Evolutionary conservation across 1,140 invertebrate species (phyloP).

Genomic region (Drusus annulatus): DNA sequence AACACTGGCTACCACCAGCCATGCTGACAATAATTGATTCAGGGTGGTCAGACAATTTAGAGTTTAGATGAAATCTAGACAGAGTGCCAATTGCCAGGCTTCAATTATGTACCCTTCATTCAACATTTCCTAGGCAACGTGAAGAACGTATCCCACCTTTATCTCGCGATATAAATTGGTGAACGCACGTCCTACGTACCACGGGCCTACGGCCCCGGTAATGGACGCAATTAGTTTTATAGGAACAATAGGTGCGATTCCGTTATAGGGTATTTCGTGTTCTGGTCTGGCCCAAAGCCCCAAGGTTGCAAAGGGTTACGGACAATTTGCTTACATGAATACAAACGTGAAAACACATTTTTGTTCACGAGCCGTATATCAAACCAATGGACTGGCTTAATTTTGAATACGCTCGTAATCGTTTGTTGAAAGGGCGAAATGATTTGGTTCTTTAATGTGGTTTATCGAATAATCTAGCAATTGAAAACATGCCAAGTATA

Average conservation of each 20-base stretch:
- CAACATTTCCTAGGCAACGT: too few relatives aligned
- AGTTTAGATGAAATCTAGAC: too few relatives aligned
- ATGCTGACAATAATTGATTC: too few relatives aligned
- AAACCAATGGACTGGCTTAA: constrained; percentile 14
- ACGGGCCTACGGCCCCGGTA: not conserved
- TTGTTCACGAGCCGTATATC: constrained; percentile 19
- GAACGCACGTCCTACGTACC: not conserved
- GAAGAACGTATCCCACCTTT: not conserved
- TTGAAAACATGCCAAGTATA: not conserved
- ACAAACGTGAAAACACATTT: constrained; percentile 12
- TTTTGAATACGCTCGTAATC: constrained; percentile 8
- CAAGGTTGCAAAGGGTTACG: not conserved
- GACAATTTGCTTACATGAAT: constrained; percentile 29
- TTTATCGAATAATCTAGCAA: not conserved
- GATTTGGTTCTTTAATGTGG: constrained; percentile 10
- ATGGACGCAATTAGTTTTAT: constrained; percentile 28
- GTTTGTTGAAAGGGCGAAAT: not conserved
- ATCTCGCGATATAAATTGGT: constrained; percentile 1
- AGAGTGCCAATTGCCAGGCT: too few relatives aligned
- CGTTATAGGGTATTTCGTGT: not conserved
- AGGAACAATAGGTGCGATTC: constrained; percentile 12
- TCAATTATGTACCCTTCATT: too few relatives aligned
- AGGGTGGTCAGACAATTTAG: too few relatives aligned
- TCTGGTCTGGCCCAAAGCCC: not conserved
- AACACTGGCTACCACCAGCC: too few relatives aligned